These are phyloP conservation scores for Hydra vulgaris DNA, from an alignment of 30 jellyfish, hydroid and myxozoan genomes.

Conservation along the genomic window DNA sequence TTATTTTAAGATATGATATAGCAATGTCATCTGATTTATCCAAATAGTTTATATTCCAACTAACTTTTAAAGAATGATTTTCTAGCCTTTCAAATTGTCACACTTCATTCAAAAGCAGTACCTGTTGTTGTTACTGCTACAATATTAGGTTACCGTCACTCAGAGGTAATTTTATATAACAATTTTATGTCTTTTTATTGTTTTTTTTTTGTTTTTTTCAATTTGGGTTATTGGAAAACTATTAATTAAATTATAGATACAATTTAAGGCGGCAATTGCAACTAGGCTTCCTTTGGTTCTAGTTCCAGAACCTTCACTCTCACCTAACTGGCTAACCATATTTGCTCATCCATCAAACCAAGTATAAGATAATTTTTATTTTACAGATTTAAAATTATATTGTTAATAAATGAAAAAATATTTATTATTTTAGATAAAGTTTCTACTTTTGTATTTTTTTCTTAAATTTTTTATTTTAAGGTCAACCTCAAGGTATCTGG, in stretches of 20 bases:
- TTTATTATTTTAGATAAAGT: background rate
- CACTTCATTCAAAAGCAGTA: slow-evolving; percentile 39
- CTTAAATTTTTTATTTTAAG: background rate
- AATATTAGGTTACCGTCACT: slow-evolving; percentile 45
- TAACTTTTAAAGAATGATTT: background rate
- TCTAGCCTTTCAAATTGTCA: slow-evolving; percentile 46
- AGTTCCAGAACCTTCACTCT: slow-evolving; percentile 44
- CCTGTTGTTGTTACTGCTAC: slow-evolving; percentile 45
- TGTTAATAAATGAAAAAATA: background rate
- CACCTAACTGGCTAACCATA: slow-evolving; percentile 42
- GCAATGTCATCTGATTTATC: too few species aligned
- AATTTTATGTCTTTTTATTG: background rate
- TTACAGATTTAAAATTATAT: background rate
- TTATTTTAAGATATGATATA: slow-evolving; percentile 32
- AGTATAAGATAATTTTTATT: slow-evolving; percentile 29
- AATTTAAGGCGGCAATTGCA: slow-evolving; percentile 46
- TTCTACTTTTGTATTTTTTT: background rate
- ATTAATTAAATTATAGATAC: background rate
- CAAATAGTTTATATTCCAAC: background rate
- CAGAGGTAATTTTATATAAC: background rate
- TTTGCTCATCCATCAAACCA: slow-evolving; percentile 62
- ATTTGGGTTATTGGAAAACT: background rate
- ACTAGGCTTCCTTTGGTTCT: slow-evolving; percentile 48
- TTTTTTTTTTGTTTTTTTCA: background rate
- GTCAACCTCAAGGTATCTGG: slow-evolving; percentile 23